Evolutionary conservation across 1,140 invertebrate species (phyloP), one percentile per base, ranked within the genome.

Genomic region (Orius laevigatus): DNA sequence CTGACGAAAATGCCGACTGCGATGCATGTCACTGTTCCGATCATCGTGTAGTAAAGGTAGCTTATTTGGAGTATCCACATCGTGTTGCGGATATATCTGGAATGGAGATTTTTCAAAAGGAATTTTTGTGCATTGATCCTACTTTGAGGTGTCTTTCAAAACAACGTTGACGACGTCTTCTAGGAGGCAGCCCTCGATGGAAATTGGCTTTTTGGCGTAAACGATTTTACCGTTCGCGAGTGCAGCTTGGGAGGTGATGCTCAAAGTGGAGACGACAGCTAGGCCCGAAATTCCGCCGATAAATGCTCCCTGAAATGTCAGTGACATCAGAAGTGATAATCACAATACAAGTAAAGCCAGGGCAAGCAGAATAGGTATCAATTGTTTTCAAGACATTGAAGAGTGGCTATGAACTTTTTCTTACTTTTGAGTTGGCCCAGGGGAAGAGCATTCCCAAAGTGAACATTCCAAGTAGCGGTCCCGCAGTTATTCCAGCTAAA

Each of bases 251-350:
- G 82, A 79, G 3, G 85, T 84, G n/a, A 90, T 68, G 0, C 83
- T 87, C 20, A 91, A 80, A 83, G 84, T 90, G 2, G 81, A 75
- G 16, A 85, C 76, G 4, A 88, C 66, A 3, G 71, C 58, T 1
- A 88, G 68, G 39, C 82, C 77, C 6, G 68, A 59, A 0, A 86
- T 34, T 0, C 81, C 75, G 5, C 86, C 87, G n/a, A 66, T 67
- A 52, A 84, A 64, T 0, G 84, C 86, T 19, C 87, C 86, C 84
- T 90, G 46, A 20, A 53, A 53, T 12, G 3, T 25, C 25, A 3
- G 8, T 25, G 25, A 25, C 25, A 25, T 25, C 8, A 25, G 25
- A 25, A 32, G 36, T 31, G 11, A 40, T 46, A 14, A n/a, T 44
- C 18, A 44, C 9, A 44, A 19, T 44, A 8, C 25, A 12, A 12